Percentiles rank a stretch among this genome's conserved stretches.
These are phyloP conservation scores for Vanessa atalanta DNA, from an alignment of 1,140 invertebrate genomes.

Conservation along the genomic window DNA sequence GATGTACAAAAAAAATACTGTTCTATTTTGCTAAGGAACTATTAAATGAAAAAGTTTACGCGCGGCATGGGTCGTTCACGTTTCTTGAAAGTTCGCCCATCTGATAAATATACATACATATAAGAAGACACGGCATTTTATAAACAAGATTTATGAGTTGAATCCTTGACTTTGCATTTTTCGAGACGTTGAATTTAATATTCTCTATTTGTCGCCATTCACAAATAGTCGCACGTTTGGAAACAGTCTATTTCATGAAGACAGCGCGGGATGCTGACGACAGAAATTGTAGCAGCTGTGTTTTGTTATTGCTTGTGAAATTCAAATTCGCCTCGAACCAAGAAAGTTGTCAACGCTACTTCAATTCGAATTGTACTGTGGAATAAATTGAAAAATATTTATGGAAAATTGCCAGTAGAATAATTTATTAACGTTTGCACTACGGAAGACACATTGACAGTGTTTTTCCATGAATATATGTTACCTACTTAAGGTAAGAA, in stretches of 20 bases:
- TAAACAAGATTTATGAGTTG: slow-evolving; percentile 5
- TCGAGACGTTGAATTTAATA: slow-evolving; percentile 30
- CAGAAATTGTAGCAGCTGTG: slow-evolving; percentile 40
- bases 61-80: not conserved
- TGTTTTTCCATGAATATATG: no score
- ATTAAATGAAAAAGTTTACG: not conserved
- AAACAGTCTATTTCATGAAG: slow-evolving; percentile 30
- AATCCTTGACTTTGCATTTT: slow-evolving; percentile 21
- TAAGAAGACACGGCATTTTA: slow-evolving; percentile 7
- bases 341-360: slow-evolving; percentile 34
- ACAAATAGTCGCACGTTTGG: slow-evolving; percentile 25
- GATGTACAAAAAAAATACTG: not conserved
- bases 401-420: not conserved
- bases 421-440: not conserved
- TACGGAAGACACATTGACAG: no score
- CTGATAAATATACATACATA: not conserved
- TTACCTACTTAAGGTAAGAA: no score
- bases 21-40: not conserved
- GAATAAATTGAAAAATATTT: slow-evolving; percentile 20
- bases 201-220: slow-evolving; percentile 32
- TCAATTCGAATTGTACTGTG: slow-evolving; percentile 20
- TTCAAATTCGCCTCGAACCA: slow-evolving; percentile 28
- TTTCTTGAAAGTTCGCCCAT: slow-evolving; percentile 1
- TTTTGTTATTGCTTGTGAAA: slow-evolving; percentile 37
- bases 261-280: slow-evolving; percentile 34